Base-by-base conservation (phyloP, 2,113 vertebrate species). In the Gulo gulo region DNA sequence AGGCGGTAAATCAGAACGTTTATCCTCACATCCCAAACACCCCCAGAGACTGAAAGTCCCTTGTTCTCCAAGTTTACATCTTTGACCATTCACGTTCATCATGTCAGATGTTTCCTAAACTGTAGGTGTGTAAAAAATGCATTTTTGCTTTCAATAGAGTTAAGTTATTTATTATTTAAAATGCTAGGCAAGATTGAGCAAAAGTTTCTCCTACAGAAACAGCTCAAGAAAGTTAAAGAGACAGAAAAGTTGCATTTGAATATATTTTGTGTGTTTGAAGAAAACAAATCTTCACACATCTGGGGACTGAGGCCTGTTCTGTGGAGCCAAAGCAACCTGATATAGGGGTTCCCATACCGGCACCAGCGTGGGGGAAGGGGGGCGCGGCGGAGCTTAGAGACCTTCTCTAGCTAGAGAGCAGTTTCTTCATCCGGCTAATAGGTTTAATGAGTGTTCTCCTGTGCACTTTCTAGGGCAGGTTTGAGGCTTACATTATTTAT, bases 141-240 rank as follows among this genome's bases (percentile, higher is more conserved):
- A 81, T 80, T 94, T 95, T 87, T 92, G 23, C 14, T 96, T 97
- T 93, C 47, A 83, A 36, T 4, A 16, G 82, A 83, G 88, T 94
- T 81, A 94, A 97, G 92, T 86, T 7, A 97, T 94, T 94, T 92
- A 97, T 97, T 98, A 98, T 97, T 96, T 97, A 98, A 98, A 97
- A 87, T 50, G 2, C 4, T 93, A 93, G 94, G 23, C 15, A 97
- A 97, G 36, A 95, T 71, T 95, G 97, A 84, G 74, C 21, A 23
- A 10, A 65, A 83, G 83, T 36, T 50, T 95, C 23, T 71, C 52
- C 63, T 24, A 93, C 13, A 96, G 15, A 55, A 93, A 42, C 10
- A 97, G 83, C 21, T 82, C 34, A 34, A 94, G 81, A 16, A 42
- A 61, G 7, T 10, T 93, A 78, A 96, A 97, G 59, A 88, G 23